Evolutionary conservation across 2,888 invertebrate species (phyloP), one percentile per base, ranked within the genome.

Genomic region (Tipula unca): DNA sequence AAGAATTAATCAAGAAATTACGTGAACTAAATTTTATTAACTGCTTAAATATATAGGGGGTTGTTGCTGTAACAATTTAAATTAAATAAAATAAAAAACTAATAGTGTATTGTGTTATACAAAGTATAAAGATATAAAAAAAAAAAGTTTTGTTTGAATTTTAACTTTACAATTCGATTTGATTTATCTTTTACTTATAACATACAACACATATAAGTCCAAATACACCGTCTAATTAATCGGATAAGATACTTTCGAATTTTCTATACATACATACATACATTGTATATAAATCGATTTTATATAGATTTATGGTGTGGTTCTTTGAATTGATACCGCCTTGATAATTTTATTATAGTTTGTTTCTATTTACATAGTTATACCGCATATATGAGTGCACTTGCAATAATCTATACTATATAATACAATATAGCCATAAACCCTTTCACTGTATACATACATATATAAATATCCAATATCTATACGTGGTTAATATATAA

Each of bases 11-110:
- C 69, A 69, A 69, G 69, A 69, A 69, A 25, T 69, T 69, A 69
- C 69, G 69, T 69, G 69, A 69, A 69, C 69, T 69, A 69, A 69
- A 69, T 69, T 69, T 69, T 69, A 69, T 69, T 69, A 69, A 25
- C 69, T 69, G 25, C 25, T 69, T 69, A 69, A 69, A 69, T 69
- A 69, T 48, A 48, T 10, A 20, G 10, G 69, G 25, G 69, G 25
- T 25, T 69, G 25, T 69, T 69, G 25, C 25, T 69, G 69, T 25
- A 69, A 48, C 17, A 48, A 32, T n/a, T n/a, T n/a, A n/a, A 32
- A 32, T 32, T 32, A 32, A 32, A 32, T 5, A 32, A 32, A 32
- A 32, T 3, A 32, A 32, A 48, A 48, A 69, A 10, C 69, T 69
- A 25, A 69, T 69, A 69, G 20, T 69, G 69, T 69, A 69, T 69